A percentile compares a stretch with the other conserved stretches of the same genome.
Evolutionary conservation across 2,113 vertebrate species (phyloP).

Genomic region (Syngnathus floridae): DNA sequence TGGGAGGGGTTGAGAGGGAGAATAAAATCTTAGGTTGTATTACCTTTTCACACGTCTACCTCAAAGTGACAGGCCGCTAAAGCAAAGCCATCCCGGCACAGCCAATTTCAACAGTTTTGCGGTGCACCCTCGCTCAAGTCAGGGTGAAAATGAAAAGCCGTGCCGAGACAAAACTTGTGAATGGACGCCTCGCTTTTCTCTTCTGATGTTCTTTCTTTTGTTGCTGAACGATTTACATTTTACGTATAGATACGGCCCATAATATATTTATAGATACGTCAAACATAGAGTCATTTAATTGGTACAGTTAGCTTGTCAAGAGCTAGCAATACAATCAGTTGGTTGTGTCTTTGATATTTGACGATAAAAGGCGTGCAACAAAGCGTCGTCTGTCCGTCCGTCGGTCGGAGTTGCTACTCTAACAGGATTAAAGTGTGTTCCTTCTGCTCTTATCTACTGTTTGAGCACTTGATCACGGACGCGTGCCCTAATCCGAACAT

Average conservation of each 20-base stretch:
- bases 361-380: neutral
- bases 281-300: neutral
- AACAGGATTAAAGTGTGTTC: constrained; percentile 89
- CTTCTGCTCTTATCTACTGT: constrained; percentile 85
- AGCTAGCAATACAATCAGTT: no score
- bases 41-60: constrained; percentile 63
- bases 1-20: constrained; percentile 5
- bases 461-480: constrained; percentile 95
- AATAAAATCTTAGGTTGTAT: constrained; percentile 36
- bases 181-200: constrained; percentile 13
- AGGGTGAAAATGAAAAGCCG: constrained; percentile 45
- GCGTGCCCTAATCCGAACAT: constrained; percentile 92
- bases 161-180: constrained; percentile 26
- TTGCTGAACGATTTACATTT: neutral
- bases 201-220: constrained; percentile 5
- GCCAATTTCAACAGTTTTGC: constrained; percentile 58
- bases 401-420: neutral
- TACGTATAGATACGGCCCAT: neutral
- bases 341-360: neutral
- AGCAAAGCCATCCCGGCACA: constrained; percentile 57
- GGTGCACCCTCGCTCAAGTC: constrained; percentile 35
- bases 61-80: constrained; percentile 59
- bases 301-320: neutral
- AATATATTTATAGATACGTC: no score
- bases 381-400: neutral